A percentile compares a stretch with the other conserved stretches of the same genome.
Evolutionary conservation across 2,113 vertebrate species (phyloP).

Genomic region (Neotragus pygmaeus): DNA sequence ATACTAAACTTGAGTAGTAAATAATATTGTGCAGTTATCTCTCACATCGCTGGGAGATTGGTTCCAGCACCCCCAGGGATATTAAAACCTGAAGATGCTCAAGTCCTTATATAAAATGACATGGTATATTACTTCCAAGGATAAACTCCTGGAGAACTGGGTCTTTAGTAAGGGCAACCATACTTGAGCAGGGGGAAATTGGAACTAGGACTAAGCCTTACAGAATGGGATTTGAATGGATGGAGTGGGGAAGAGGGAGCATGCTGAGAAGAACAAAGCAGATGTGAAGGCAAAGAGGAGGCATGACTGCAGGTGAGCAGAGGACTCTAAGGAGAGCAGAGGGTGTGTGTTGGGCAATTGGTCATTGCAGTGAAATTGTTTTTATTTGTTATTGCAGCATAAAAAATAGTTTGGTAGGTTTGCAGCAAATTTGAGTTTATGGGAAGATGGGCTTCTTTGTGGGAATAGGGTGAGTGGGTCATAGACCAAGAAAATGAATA

Average conservation of each 20-base stretch:
- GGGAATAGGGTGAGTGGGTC: background rate
- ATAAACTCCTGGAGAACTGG: background rate
- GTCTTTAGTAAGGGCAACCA: background rate
- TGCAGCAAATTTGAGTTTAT: background rate
- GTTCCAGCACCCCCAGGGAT: background rate
- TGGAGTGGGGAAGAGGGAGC: background rate
- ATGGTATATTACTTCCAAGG: background rate
- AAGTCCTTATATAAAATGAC: background rate
- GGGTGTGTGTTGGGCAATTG: background rate
- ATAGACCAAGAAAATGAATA: slow-evolving; percentile 5
- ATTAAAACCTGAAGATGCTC: background rate
- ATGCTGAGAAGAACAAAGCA: background rate
- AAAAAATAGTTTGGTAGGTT: background rate
- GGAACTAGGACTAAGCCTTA: background rate
- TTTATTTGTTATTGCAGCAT: background rate
- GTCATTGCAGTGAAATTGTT: background rate
- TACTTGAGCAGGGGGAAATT: background rate
- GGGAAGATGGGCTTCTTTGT: background rate
- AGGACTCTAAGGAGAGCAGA: background rate
- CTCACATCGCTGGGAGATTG: background rate
- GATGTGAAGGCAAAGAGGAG: background rate
- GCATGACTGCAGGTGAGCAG: background rate
- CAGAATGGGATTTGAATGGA: background rate
- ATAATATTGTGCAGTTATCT: background rate
- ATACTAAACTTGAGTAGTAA: background rate